Evolutionary conservation across 2,888 invertebrate genomes (phyloP), one percentile per base, ranked within the genome.

Genomic region (Microplitis deprimator): DNA sequence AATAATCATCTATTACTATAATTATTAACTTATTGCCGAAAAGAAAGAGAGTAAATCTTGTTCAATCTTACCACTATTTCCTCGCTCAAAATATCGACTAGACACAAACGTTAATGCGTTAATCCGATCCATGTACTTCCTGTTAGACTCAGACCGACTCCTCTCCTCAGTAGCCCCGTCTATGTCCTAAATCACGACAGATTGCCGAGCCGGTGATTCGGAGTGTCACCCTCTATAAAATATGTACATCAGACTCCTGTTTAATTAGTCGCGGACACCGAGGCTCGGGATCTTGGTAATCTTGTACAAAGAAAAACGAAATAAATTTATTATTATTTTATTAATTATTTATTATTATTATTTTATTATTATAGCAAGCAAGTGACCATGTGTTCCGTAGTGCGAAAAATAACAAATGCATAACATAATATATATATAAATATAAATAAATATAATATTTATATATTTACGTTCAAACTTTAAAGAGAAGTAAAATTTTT

Each of bases 381-480:
- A 83, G 80, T 82, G 82, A 84, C 81, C 81, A 83, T 83, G 83
- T 84, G 83, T 84, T 83, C 83, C 77, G 80, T 81, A 68, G 69
- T 13, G 39, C 67, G 75, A 78, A 69, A 77, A 62, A 62, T 72
- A 77, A 29, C 29, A 79, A 77, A 72, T 79, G 80, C 79, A 29
- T 59, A 70, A 50, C 50, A 59, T 29, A 69, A 5, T 65, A 70
- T 69, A 69, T 65, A 76, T 65, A 71, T 71, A 61, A 60, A 39
- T 38, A 38, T 16, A 64, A 60, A 79, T 74, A 79, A 72, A 76
- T 73, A 67, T 38, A 38, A 40, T 67, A 75, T 64, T 70, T 65
- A 68, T 79, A 81, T 80, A 80, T 79, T 79, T 81, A 76, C 78
- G 76, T 83, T 81, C 80, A 80, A 81, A 81, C 75, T 81, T 81